phyloP scores from a whole-genome alignment of 2,888 invertebrate species.

The Laothoe populi region DNA sequence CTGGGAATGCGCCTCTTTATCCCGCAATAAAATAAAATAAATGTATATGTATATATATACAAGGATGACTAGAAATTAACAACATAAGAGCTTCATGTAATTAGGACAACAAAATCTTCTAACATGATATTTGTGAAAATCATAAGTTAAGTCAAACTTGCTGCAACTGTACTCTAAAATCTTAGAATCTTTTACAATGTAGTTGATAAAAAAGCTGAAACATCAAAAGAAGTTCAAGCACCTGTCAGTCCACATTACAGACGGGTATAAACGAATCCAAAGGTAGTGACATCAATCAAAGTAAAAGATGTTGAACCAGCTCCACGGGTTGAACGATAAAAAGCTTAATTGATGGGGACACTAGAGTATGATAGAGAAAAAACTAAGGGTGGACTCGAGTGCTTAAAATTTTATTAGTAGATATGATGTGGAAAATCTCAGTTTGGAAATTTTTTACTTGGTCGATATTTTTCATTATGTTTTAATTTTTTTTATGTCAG shows the following conservation, averaged over 20 bases:
- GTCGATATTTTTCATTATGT: too few relatives aligned
- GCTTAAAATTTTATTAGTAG: slow-evolving; percentile 13
- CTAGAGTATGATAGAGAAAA: slow-evolving; percentile 45
- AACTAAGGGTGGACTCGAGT: background rate
- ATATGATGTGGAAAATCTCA: too few relatives aligned
- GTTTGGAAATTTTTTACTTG: background rate
- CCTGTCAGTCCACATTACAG: slow-evolving; percentile 16
- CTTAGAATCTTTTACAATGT: background rate
- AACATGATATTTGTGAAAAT: too few relatives aligned
- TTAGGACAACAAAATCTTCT: too few relatives aligned
- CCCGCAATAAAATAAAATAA: too few relatives aligned
- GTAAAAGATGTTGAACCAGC: slow-evolving; percentile 66
- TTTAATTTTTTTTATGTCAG: too few relatives aligned
- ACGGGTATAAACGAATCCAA: slow-evolving; percentile 8
- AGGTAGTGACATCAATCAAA: slow-evolving; percentile 69
- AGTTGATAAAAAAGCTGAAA: background rate
- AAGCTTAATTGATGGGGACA: slow-evolving; percentile 82
- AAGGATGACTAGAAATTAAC: too few relatives aligned
- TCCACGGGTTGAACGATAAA: slow-evolving; percentile 65
- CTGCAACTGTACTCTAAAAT: background rate
- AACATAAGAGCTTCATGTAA: too few relatives aligned
- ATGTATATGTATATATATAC: too few relatives aligned
- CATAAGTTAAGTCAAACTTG: too few relatives aligned
- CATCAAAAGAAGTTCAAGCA: slow-evolving; percentile 16
- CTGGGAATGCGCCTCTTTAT: too few relatives aligned